Conservation (phyloP, 2,797 vertebrate species). For the Coccyzus lansbergi region DNA sequence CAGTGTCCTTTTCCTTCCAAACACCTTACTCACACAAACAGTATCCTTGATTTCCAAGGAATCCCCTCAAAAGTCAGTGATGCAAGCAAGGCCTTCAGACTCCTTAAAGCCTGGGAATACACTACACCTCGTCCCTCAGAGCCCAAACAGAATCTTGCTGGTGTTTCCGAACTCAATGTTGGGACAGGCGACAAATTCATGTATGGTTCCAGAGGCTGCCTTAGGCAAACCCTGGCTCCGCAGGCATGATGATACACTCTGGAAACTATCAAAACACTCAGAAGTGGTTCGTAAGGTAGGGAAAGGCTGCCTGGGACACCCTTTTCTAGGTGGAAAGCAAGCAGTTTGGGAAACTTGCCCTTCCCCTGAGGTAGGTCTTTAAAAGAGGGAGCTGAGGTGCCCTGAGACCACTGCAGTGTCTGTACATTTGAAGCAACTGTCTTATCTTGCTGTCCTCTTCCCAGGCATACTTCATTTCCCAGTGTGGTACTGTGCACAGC, state of each 20-base stretch:
- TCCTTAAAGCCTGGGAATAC: background rate
- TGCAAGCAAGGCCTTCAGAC: background rate
- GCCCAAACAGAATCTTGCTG: background rate
- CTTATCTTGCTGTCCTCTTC: background rate
- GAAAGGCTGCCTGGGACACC: background rate
- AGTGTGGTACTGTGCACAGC: background rate
- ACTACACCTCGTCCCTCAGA: rapidly evolving
- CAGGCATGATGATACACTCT: background rate
- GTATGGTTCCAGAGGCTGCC: background rate
- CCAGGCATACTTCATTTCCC: background rate
- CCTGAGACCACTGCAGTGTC: rapidly evolving
- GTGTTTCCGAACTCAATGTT: background rate
- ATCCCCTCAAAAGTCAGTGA: background rate
- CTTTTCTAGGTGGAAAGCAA: background rate
- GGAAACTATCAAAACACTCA: background rate
- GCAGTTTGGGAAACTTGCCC: background rate
- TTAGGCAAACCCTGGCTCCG: rapidly evolving
- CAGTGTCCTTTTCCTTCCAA: background rate
- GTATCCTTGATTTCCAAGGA: background rate
- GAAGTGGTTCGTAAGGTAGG: background rate
- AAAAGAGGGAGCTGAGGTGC: rapidly evolving
- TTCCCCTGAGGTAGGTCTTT: background rate
- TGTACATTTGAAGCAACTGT: rapidly evolving
- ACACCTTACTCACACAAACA: background rate
- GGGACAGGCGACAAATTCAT: background rate